Conservation (phyloP, 2,113 vertebrate species). For the Lagopus muta region DNA sequence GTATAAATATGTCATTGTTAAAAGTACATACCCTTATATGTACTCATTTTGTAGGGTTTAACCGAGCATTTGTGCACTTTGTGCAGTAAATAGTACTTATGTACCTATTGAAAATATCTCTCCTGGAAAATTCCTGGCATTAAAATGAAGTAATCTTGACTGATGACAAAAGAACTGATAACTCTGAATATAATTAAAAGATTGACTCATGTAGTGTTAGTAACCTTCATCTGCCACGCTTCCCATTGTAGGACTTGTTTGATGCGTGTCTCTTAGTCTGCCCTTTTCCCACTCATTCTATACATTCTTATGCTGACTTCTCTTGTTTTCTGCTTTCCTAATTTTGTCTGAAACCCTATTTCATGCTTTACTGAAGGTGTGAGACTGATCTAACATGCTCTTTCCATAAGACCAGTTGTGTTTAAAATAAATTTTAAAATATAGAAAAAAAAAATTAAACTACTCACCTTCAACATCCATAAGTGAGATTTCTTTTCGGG, state of each 20-base stretch:
- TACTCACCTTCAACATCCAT: neutral
- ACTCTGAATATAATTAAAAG: neutral
- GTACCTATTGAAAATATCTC: neutral
- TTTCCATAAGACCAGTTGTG: neutral
- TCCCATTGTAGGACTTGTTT: neutral
- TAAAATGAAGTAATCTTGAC: neutral
- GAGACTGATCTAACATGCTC: neutral
- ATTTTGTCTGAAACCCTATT: neutral
- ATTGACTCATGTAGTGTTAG: neutral
- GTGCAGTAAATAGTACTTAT: neutral
- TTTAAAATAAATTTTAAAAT: neutral
- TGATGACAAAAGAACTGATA: neutral
- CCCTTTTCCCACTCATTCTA: neutral
- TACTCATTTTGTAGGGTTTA: neutral
- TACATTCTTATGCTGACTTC: neutral
- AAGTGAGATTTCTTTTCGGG: neutral
- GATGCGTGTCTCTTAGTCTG: neutral
- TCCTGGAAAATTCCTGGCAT: neutral
- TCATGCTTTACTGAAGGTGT: neutral
- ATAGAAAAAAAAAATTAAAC: neutral
- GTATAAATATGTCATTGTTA: neutral
- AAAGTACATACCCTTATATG: neutral
- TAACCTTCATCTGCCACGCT: neutral
- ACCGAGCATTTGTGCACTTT: neutral
- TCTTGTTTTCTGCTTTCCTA: neutral